Base-by-base conservation (phyloP, 2,888 invertebrate genomes). In the Epicampocera succincta region DNA sequence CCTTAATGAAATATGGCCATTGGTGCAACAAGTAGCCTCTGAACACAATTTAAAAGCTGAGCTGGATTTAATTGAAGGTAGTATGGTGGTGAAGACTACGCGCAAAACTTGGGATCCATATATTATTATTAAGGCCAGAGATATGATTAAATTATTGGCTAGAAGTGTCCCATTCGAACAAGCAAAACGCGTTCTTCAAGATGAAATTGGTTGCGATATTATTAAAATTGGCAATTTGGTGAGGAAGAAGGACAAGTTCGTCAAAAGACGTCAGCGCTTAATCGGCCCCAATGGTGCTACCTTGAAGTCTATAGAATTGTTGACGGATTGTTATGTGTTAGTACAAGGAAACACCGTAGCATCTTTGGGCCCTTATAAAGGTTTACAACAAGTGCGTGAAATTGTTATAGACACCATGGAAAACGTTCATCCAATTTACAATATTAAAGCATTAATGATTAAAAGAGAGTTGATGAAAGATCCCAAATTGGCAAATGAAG, bases 211-310 rank as follows among this genome's bases (percentile, higher is more conserved):
- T 33, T 97, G 97, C 88, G 99, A 99, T 89, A 97, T 99, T 29
- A 98, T 99, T 58, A 99, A 99, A 92, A 98, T 99, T 84, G 96
- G 97, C 58, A 96, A 95, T 52, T 92, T 98, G 88, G 96, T 98
- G 0, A 92, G 95, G 65, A 99, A 98, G 89, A 95, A 95, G 88
- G 99, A 98, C 83, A 96, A 98, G 86, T 99, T 99, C 92, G 94
- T 99, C 0, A 99, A 99, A 90, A 93, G 99, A 85, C 92, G 99
- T 15, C 98, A 99, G 89, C 93, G 99, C 33, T 91, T 99, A 0
- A 97, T 99, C 84, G 99, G 99, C 0, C 98, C 99, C 0, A 97
- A 98, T 91, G 99, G 99, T n/a, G 97, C 98, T 12, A 99, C 99
- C 0, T 92, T 99, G 11, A 99, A 99, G 90, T 97, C 99, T 0